These are phyloP conservation scores for Axea sp. DNA, from an alignment of 2,888 invertebrate species.

Conservation along the genomic window DNA sequence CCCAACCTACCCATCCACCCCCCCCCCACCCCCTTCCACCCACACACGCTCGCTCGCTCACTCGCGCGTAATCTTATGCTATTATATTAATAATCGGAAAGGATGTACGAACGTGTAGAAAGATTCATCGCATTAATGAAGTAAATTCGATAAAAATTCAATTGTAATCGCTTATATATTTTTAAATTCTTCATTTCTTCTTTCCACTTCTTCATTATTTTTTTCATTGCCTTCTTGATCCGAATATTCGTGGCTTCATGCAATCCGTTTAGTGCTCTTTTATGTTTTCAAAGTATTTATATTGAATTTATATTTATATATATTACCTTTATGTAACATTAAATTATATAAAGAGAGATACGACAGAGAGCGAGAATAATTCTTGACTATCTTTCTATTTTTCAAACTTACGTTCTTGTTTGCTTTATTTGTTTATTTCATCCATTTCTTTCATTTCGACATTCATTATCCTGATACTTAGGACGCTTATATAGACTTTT, in stretches of 20 bases:
- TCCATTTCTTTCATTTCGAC: constrained; percentile 25
- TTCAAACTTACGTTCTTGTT: constrained; percentile 12
- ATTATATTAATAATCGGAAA: constrained; percentile 67
- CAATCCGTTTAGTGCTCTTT: constrained; percentile 56
- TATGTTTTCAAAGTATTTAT: constrained; percentile 56
- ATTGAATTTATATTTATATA: constrained; percentile 66
- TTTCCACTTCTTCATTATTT: neutral
- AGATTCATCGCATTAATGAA: constrained; percentile 76
- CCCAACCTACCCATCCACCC: too few relatives aligned
- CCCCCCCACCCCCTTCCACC: too few relatives aligned
- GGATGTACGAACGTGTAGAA: constrained; percentile 79
- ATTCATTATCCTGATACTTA: too few relatives aligned
- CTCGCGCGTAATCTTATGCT: constrained; percentile 69
- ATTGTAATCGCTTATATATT: constrained; percentile 51
- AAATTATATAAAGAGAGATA: constrained; percentile 75
- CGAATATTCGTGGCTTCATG: constrained; percentile 54
- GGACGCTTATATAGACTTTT: constrained; percentile 43
- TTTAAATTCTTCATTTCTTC: neutral
- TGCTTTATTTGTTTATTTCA: constrained; percentile 10
- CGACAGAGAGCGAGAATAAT: constrained; percentile 73
- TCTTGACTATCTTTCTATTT: constrained; percentile 40
- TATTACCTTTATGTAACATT: constrained; percentile 69
- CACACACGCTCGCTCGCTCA: too few relatives aligned
- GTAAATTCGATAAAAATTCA: constrained; percentile 77
- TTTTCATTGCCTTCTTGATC: constrained; percentile 1